Conservation (phyloP, 2,888 invertebrate species). For the Pachliopta kotzebuea region DNA sequence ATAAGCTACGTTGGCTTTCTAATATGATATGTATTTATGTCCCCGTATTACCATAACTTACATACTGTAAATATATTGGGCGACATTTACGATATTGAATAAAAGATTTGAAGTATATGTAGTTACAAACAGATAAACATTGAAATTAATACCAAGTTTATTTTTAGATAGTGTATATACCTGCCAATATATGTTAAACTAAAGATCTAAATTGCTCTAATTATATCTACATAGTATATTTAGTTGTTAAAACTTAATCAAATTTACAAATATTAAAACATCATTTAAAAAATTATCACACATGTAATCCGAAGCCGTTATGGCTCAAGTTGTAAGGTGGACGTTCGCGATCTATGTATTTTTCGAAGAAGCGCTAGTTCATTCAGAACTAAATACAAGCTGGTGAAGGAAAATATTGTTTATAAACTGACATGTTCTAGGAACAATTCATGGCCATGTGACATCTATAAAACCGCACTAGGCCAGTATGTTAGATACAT, state of each 20-base stretch:
- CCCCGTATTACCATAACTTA: constrained; percentile 48
- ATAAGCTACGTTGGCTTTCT: constrained; percentile 49
- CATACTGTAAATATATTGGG: constrained; percentile 42
- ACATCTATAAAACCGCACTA: too few species aligned
- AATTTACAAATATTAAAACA: not conserved
- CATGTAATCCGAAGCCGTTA: not conserved
- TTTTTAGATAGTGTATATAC: not conserved
- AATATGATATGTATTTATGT: constrained; percentile 50
- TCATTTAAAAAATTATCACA: not conserved
- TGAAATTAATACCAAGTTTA: constrained; percentile 14
- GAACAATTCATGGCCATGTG: too few species aligned
- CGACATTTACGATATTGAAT: constrained; percentile 39
- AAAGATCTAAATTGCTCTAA: not conserved
- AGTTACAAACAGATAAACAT: constrained; percentile 18
- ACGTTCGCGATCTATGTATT: too few species aligned
- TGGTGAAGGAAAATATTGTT: too few species aligned
- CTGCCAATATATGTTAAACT: not conserved
- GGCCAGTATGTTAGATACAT: too few species aligned
- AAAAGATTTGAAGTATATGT: constrained; percentile 22
- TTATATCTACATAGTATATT: too few species aligned
- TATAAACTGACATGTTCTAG: too few species aligned
- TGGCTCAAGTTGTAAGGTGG: too few species aligned
- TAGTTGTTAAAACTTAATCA: too few species aligned
- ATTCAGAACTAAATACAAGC: too few species aligned
- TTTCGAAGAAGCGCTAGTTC: too few species aligned